Evolutionary conservation across 1,140 invertebrate genomes (phyloP), one percentile per base, ranked within the genome.

Genomic region (Propsilocerus akamusi): DNA sequence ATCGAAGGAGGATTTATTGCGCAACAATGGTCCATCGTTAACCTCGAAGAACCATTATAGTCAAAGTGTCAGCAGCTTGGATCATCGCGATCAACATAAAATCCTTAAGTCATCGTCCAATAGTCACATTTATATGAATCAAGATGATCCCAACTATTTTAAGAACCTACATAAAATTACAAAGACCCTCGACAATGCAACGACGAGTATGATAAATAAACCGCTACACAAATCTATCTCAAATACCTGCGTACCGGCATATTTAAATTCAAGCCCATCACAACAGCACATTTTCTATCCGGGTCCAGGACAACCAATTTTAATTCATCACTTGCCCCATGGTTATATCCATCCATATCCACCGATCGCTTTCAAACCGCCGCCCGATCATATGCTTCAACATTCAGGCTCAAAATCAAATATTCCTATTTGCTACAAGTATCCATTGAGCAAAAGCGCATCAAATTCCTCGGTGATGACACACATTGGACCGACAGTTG

Each of bases 231-330:
- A 30, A 28, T 17, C 20, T 17, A n/a, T 24, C 32, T 28, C 48
- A 28, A 28, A 28, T 30, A 26, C 26, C 4, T 59, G 53, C 5
- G 47, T 54, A 57, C 51, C 37, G 26, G 11, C 46, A 32, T 17
- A 59, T 58, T 14, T 60, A 55, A n/a, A n/a, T n/a, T n/a, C n/a
- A n/a, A n/a, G 46, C 59, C 25, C 11, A 48, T 28, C 10, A n/a
- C 32, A n/a, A 17, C 32, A 41, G 14, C 34, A 41, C 17, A 17
- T 41, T 17, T 41, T 17, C 17, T 41, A 20, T 14, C 34, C 34
- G 22, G 12, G 14, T 6, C 12, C 32, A 17, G 34, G 10, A 30
- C 34, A 17, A 10, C 34, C 0, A n/a, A 41, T 5, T 41, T 41
- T 41, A 4, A 20, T 20, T 20, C 34, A 41, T 41, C 34, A 41